These are phyloP conservation scores for Coturnix japonica DNA, from an alignment of 2,113 vertebrate species.

Conservation along the genomic window DNA sequence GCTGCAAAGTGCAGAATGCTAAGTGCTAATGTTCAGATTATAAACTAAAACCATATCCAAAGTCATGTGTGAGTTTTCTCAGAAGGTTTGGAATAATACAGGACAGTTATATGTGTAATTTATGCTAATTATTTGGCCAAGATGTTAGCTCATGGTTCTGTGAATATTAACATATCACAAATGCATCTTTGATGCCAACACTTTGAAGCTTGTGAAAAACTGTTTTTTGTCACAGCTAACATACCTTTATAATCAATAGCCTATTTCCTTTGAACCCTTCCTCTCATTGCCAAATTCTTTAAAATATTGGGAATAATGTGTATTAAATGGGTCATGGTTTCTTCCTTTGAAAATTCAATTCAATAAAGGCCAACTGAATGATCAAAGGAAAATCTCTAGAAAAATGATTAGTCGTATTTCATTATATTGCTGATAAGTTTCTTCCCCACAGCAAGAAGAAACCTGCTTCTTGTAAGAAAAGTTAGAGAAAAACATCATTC, in stretches of 20 bases:
- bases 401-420: constrained; percentile 43
- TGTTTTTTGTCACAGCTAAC: not conserved
- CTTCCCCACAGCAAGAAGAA: not conserved
- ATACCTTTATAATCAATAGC: not conserved
- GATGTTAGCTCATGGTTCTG: not conserved
- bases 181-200: not conserved
- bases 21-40: not conserved
- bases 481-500: not conserved
- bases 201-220: not conserved
- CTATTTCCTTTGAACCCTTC: not conserved
- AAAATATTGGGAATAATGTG: constrained; percentile 4
- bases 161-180: not conserved
- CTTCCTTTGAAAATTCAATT: constrained; percentile 45
- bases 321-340: constrained; percentile 38
- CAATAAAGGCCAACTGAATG: constrained; percentile 35
- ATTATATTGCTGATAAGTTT: not conserved
- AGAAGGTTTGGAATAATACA: not conserved
- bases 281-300: not conserved
- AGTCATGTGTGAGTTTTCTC: not conserved
- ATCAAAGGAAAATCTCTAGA: constrained; percentile 42
- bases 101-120: not conserved
- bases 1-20: not conserved
- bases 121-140: not conserved
- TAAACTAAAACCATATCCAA: not conserved
- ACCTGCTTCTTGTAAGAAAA: not conserved